Conservation (phyloP, 2,113 vertebrate species). For the Eira barbara region DNA sequence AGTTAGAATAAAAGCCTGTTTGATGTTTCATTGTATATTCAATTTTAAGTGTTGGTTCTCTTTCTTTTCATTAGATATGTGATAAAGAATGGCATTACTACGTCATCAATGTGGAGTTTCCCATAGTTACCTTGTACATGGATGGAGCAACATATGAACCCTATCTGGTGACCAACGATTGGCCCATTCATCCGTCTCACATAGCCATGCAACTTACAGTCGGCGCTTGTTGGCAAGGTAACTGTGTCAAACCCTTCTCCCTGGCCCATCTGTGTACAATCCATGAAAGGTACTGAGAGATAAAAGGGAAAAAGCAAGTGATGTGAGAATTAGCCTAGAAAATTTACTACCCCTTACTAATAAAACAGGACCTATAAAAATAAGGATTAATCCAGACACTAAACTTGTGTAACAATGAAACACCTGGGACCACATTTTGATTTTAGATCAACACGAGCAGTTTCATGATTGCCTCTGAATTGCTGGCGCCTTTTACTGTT, state of each 20-base stretch:
- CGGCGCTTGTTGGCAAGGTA: slow-evolving; percentile 99
- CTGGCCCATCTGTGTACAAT: accelerated
- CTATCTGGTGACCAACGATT: slow-evolving; percentile 98
- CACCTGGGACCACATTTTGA: slow-evolving; percentile 7
- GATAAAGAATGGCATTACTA: slow-evolving; percentile 99
- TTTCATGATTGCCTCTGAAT: background rate
- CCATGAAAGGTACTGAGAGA: background rate
- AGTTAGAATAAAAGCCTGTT: background rate
- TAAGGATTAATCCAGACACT: background rate
- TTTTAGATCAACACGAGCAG: background rate
- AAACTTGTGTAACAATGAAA: background rate
- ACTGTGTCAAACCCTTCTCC: background rate
- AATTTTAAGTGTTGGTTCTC: slow-evolving; percentile 53
- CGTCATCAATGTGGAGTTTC: slow-evolving; percentile 96
- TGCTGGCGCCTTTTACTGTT: background rate
- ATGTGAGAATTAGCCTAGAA: background rate
- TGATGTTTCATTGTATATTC: background rate
- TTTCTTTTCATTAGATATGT: slow-evolving; percentile 90
- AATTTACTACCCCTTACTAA: background rate
- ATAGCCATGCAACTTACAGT: slow-evolving; percentile 98
- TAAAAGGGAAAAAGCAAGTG: background rate
- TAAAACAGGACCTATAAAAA: background rate
- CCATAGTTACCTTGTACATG: slow-evolving; percentile 94
- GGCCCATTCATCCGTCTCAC: slow-evolving; percentile 98
- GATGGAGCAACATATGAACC: slow-evolving; percentile 96